These are phyloP conservation scores for Acrobeloides nanus DNA, from an alignment of 2,888 invertebrate genomes.

Conservation along the genomic window DNA sequence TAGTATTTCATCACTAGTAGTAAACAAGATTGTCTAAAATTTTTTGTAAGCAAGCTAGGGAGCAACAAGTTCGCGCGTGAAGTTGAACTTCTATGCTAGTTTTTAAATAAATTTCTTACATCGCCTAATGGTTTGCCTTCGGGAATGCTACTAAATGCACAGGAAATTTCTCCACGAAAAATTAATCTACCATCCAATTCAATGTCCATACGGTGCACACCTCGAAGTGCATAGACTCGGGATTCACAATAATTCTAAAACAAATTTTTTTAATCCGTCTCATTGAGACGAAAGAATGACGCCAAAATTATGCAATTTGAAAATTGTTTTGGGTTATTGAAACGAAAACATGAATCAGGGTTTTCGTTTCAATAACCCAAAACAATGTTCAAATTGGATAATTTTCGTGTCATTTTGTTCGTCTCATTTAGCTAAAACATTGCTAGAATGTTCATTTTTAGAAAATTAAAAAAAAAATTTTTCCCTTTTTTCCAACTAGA, in stretches of 20 bases:
- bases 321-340: no score
- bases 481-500: no score
- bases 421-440: no score
- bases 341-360: no score
- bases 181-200: conserved; percentile 64
- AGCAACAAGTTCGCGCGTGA: not conserved
- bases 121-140: conserved; percentile 63
- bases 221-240: conserved; percentile 72
- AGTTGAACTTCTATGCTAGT: not conserved
- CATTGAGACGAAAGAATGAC: no score
- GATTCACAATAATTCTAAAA: conserved; percentile 81
- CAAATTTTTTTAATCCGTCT: no score
- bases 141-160: conserved; percentile 66
- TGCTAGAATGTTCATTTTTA: no score
- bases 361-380: no score
- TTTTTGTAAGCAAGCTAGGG: no score
- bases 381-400: no score
- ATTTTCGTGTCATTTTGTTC: no score
- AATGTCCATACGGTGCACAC: conserved; percentile 68
- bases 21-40: conserved; percentile 75
- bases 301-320: no score
- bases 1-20: conserved; percentile 69
- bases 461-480: not conserved
- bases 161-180: conserved; percentile 74
- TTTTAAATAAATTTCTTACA: conserved; percentile 54